phyloP scores from a whole-genome alignment of 1,140 invertebrate genomes.

The Apis florea region DNA sequence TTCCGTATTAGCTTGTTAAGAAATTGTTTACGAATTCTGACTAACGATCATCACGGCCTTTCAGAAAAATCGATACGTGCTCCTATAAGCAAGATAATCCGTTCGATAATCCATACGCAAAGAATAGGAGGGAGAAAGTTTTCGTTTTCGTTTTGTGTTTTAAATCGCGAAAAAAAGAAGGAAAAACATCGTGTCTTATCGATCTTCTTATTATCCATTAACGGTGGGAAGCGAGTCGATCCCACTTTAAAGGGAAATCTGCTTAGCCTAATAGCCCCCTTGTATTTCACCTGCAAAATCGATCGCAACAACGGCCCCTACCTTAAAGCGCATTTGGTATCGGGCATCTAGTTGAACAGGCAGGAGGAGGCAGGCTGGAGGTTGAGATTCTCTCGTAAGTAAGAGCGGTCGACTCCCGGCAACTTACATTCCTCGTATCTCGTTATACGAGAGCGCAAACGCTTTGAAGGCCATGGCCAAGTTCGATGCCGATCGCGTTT shows the following conservation, averaged over 20 bases:
- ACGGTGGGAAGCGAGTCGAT: not conserved
- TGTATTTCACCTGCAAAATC: conserved; percentile 12
- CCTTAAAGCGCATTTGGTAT: conserved; percentile 34
- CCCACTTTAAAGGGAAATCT: conserved; percentile 29
- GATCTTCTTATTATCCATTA: not conserved
- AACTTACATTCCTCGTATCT: conserved; percentile 65
- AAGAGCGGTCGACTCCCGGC: conserved; percentile 52
- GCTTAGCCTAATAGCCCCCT: conserved; percentile 29
- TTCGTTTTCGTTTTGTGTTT: too few species aligned
- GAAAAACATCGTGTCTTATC: not conserved
- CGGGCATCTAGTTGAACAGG: conserved; percentile 54
- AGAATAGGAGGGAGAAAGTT: too few species aligned
- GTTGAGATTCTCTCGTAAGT: conserved; percentile 56
- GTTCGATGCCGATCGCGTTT: conserved; percentile 62
- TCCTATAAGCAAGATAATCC: too few species aligned
- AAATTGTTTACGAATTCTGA: conserved; percentile 34
- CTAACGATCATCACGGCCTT: not conserved
- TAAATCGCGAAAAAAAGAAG: too few species aligned
- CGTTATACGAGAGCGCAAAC: conserved; percentile 62
- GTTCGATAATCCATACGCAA: too few species aligned
- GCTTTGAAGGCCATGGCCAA: conserved; percentile 63
- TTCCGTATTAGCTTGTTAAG: conserved; percentile 42
- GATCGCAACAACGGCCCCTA: conserved; percentile 32
- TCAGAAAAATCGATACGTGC: too few species aligned
- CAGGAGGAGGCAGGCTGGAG: too few species aligned